Base-by-base conservation (phyloP, 2,888 invertebrate species). In the Tachystola acroxantha region DNA sequence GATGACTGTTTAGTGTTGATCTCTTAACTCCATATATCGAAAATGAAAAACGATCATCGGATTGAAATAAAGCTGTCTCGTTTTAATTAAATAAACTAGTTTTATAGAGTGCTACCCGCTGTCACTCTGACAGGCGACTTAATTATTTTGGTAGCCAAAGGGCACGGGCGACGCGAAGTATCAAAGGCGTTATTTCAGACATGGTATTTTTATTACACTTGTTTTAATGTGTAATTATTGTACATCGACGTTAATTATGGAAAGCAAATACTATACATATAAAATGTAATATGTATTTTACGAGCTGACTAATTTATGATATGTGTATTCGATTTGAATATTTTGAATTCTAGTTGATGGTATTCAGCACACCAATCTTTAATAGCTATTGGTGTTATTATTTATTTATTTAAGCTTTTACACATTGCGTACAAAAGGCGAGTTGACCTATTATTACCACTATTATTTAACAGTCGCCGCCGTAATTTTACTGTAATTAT, bases 131-230 rank as follows among this genome's bases (percentile, higher is more conserved):
- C 43, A 49, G 53, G 45, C 48, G 48, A 47, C 54, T 60, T 65
- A 65, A 75, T 76, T 70, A 66, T 64, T 67, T 68, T 47, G 50
- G 58, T 60, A 53, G 56, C 62, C 53, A 64, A 57, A 69, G 61
- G 61, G 64, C 58, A 57, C 55, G 57, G 54, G 65, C 69, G 57
- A 24, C n/a, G n/a, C n/a, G n/a, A n/a, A n/a, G n/a, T n/a, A 53
- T 61, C 57, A 60, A 59, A 58, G 58, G 65, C 63, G 65, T 64
- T 62, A 73, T 75, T 72, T 78, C 59, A 64, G 50, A 70, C 73
- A 64, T 75, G 67, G n/a, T 70, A 72, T 66, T 75, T 73, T 77
- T 69, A 77, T 69, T 53, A 47, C 39, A 43, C 46, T 37, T 42
- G 48, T 56, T 64, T 63, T 59, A 64, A 52, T 57, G 48, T 46